Conservation (phyloP, 2,113 vertebrate genomes). For the Ia io region DNA sequence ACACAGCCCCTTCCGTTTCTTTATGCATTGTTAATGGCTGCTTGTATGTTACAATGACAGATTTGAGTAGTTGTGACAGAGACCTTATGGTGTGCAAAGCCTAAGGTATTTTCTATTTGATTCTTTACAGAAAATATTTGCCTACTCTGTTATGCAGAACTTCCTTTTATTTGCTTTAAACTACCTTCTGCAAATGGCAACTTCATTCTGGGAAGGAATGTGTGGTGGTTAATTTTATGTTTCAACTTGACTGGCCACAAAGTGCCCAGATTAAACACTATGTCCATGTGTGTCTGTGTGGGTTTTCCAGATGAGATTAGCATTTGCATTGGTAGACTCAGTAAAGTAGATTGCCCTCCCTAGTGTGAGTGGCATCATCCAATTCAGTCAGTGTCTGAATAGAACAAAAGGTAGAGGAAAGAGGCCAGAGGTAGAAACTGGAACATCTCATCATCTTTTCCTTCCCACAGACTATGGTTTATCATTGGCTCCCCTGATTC, state of each 20-base stretch:
- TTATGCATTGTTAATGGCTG: background rate
- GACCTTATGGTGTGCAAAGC: background rate
- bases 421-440: background rate
- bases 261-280: background rate
- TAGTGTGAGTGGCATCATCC: background rate
- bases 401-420: background rate
- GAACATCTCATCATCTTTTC: background rate
- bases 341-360: background rate
- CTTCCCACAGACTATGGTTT: background rate
- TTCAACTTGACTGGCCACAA: background rate
- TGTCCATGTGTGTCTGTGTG: background rate
- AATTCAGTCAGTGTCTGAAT: background rate
- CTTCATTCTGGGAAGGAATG: background rate
- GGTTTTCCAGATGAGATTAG: background rate
- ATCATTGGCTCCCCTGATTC: background rate
- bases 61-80: background rate
- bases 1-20: background rate
- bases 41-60: background rate
- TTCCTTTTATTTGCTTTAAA: slow-evolving; percentile 6
- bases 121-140: slow-evolving; percentile 4
- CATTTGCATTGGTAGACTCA: background rate
- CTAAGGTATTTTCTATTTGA: background rate
- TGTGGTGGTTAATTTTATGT: background rate
- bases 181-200: background rate
- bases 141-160: background rate